These are phyloP conservation scores for Leptinotarsa defecta DNA, from an alignment of 1,140 invertebrate species.

Conservation along the genomic window DNA sequence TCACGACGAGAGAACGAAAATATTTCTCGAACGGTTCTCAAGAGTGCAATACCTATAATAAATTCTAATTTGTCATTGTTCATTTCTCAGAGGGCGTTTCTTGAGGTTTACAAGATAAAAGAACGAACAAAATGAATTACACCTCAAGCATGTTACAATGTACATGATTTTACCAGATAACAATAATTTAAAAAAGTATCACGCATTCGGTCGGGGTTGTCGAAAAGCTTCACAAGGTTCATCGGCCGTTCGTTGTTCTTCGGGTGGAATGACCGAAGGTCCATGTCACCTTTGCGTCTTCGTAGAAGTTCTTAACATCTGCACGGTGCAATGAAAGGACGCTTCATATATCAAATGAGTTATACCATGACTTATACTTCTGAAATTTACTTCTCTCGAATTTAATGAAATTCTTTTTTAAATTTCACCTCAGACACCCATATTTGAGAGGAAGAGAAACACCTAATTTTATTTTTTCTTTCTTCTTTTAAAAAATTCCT, in stretches of 20 bases:
- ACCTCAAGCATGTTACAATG: background rate
- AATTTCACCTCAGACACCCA: too few relatives aligned
- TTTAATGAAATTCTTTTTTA: too few relatives aligned
- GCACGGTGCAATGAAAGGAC: background rate
- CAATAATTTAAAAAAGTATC: conserved; percentile 7
- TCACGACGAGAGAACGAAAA: background rate
- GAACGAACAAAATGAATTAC: background rate
- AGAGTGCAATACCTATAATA: background rate
- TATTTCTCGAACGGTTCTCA: background rate
- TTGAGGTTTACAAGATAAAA: background rate
- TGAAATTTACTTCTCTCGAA: too few relatives aligned
- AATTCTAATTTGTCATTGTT: background rate
- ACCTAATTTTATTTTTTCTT: too few relatives aligned
- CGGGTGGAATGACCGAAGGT: background rate
- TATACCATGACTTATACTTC: too few relatives aligned
- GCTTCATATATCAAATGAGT: too few relatives aligned
- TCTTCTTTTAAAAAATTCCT: too few relatives aligned
- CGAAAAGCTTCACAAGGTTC: background rate
- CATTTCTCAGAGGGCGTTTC: background rate
- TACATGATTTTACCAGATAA: background rate
- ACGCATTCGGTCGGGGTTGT: background rate
- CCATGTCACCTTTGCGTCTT: conserved; percentile 1
- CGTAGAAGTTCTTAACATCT: background rate
- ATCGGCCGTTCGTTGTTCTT: conserved; percentile 5
- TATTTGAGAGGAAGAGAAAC: too few relatives aligned